phyloP scores from a whole-genome alignment of 1,140 invertebrate species.

The Drosophila ficusphila region DNA sequence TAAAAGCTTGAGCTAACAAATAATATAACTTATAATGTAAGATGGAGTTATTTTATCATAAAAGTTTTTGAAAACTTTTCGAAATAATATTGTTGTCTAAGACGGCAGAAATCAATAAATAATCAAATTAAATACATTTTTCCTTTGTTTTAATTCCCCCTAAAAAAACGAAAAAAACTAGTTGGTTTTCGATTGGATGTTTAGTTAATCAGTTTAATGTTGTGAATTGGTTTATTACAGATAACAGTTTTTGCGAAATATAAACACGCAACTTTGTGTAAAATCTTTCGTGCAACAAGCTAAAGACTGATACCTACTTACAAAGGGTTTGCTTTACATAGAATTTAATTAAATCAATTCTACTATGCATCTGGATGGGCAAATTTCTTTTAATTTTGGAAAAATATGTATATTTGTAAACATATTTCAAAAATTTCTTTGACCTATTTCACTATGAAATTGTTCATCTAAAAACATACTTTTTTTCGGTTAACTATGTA shows the following conservation, averaged over 20 bases:
- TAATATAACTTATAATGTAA: background rate
- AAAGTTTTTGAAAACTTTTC: constrained; percentile 2
- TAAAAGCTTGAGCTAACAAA: constrained; percentile 13
- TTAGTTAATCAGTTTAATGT: constrained; percentile 10
- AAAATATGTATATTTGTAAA: background rate
- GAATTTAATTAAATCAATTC: background rate
- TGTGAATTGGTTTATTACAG: constrained; percentile 1
- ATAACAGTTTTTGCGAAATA: constrained; percentile 20
- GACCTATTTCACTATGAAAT: background rate
- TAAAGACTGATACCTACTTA: constrained; percentile 12
- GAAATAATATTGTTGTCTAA: constrained; percentile 1
- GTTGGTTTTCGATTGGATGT: background rate
- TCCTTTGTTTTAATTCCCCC: background rate
- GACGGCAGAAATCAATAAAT: constrained; percentile 21
- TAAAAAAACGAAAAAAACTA: background rate
- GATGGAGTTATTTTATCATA: background rate
- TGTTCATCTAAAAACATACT: background rate
- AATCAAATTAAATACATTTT: constrained; percentile 7
- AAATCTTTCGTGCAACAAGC: constrained; percentile 7
- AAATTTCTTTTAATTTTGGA: background rate
- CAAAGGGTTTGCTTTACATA: background rate
- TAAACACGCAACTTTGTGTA: constrained; percentile 29
- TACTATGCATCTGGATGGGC: background rate
- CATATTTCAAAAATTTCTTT: background rate
- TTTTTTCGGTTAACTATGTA: background rate